These are phyloP conservation scores for Cryptocheilus praepositus DNA, from an alignment of 2,888 invertebrate species.

Conservation along the genomic window DNA sequence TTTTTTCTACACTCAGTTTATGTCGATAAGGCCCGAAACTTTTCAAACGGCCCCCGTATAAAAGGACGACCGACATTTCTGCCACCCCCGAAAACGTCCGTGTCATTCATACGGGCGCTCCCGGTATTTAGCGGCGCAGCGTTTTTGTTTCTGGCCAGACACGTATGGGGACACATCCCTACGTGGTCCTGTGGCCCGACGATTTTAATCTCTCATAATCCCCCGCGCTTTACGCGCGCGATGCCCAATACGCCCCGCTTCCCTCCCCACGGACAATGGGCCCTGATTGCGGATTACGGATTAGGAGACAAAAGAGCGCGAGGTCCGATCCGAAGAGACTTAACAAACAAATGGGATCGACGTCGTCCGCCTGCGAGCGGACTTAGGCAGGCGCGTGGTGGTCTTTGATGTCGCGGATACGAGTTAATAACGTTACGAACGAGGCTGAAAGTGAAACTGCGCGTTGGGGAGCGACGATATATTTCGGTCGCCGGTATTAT, in stretches of 20 bases:
- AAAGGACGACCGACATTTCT: neutral
- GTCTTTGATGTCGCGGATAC: too few species aligned
- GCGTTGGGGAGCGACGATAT: too few species aligned
- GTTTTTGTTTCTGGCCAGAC: constrained; percentile 9
- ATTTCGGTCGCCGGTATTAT: too few species aligned
- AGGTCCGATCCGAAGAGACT: constrained; percentile 18
- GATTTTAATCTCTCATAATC: constrained; percentile 67
- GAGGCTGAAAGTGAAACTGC: too few species aligned
- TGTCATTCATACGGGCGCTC: neutral
- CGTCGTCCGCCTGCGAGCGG: constrained; percentile 40
- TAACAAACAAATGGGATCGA: constrained; percentile 33
- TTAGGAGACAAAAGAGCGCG: constrained; percentile 64
- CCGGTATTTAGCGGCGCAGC: constrained; percentile 1
- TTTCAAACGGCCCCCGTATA: too few species aligned
- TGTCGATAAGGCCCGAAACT: too few species aligned
- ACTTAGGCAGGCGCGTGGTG: constrained; percentile 11
- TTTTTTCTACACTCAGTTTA: too few species aligned
- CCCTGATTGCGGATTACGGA: constrained; percentile 72
- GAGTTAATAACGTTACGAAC: too few species aligned
- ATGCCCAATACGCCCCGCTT: constrained; percentile 45
- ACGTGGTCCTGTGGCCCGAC: constrained; percentile 23
- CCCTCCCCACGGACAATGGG: constrained; percentile 67
- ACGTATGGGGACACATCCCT: neutral
- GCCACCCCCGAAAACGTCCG: neutral
- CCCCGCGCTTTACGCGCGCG: constrained; percentile 46